Percentiles rank a stretch among this genome's conserved stretches.
These are phyloP conservation scores for Pampus argenteus DNA, from an alignment of 2,797 vertebrate genomes.

Conservation along the genomic window DNA sequence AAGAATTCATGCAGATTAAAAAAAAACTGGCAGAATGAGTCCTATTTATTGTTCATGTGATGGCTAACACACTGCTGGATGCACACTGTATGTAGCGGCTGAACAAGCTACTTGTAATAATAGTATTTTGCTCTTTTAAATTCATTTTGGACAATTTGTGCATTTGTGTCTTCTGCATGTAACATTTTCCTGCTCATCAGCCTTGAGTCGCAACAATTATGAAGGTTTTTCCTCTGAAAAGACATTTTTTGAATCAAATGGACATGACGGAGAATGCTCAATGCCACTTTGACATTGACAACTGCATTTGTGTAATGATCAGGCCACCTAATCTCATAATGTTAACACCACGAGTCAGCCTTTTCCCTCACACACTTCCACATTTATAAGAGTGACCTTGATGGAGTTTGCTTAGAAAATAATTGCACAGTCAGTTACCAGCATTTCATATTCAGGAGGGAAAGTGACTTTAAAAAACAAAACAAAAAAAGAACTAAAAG, in stretches of 20 bases:
- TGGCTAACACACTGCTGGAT: neutral
- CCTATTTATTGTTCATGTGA: conserved; percentile 1
- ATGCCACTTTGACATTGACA: neutral
- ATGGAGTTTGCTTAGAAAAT: conserved; percentile 7
- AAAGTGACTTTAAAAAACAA: too few species aligned
- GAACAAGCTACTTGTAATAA: conserved; percentile 10
- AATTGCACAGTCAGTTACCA: neutral
- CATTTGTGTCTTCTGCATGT: neutral
- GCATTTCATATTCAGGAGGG: conserved; percentile 26
- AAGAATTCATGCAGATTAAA: neutral
- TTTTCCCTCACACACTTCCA: neutral
- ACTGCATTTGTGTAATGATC: neutral
- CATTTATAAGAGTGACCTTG: neutral
- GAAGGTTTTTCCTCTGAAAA: neutral
- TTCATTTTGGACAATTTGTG: conserved; percentile 9
- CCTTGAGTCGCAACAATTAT: neutral
- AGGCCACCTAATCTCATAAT: neutral
- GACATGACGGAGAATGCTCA: neutral
- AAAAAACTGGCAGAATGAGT: neutral
- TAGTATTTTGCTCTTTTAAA: conserved; percentile 7
- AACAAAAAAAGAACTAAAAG: conserved; percentile 25
- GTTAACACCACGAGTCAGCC: neutral
- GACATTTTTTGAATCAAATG: neutral
- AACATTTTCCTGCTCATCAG: conserved; percentile 2
- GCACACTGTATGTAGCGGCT: neutral